phyloP scores from a whole-genome alignment of 2,888 invertebrate species.

The Eupithecia centaureata region DNA sequence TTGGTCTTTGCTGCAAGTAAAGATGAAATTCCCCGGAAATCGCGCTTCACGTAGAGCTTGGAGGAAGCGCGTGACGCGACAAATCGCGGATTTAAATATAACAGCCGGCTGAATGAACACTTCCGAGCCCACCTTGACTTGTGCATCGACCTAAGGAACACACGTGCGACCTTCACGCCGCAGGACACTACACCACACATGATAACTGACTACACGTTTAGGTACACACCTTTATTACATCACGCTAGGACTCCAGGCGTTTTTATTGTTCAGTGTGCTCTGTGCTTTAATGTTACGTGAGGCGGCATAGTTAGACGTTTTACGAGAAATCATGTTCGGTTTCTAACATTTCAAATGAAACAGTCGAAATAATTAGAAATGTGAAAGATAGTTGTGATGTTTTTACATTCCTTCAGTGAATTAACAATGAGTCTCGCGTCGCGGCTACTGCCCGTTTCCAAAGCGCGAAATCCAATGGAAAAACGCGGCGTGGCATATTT shows the following conservation, averaged over 20 bases:
- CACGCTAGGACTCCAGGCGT: slow-evolving; percentile 39
- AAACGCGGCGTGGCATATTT: slow-evolving; percentile 83
- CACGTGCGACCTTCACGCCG: slow-evolving; percentile 77
- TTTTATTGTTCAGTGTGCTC: slow-evolving; percentile 45
- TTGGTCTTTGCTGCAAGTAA: background rate
- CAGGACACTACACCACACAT: slow-evolving; percentile 50
- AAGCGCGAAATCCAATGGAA: slow-evolving; percentile 82
- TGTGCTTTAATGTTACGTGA: slow-evolving; percentile 49
- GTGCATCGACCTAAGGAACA: slow-evolving; percentile 78
- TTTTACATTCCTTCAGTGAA: slow-evolving; percentile 65
- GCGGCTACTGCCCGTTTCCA: slow-evolving; percentile 77
- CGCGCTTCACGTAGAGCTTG: slow-evolving; percentile 37
- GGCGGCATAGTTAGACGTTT: slow-evolving; percentile 29
- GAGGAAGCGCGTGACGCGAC: slow-evolving; percentile 70
- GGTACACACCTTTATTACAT: slow-evolving; percentile 60
- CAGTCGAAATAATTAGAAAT: background rate
- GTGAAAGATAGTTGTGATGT: slow-evolving; percentile 43
- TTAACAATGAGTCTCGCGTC: slow-evolving; percentile 69
- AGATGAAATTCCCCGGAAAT: slow-evolving; percentile 58
- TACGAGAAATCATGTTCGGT: slow-evolving; percentile 22
- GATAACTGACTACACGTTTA: slow-evolving; percentile 53
- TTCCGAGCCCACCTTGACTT: slow-evolving; percentile 78
- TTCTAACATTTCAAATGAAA: slow-evolving; percentile 29
- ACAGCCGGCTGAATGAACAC: slow-evolving; percentile 78
- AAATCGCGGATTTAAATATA: slow-evolving; percentile 76